phyloP scores from a whole-genome alignment of 2,888 invertebrate species.

The Oithona nana region DNA sequence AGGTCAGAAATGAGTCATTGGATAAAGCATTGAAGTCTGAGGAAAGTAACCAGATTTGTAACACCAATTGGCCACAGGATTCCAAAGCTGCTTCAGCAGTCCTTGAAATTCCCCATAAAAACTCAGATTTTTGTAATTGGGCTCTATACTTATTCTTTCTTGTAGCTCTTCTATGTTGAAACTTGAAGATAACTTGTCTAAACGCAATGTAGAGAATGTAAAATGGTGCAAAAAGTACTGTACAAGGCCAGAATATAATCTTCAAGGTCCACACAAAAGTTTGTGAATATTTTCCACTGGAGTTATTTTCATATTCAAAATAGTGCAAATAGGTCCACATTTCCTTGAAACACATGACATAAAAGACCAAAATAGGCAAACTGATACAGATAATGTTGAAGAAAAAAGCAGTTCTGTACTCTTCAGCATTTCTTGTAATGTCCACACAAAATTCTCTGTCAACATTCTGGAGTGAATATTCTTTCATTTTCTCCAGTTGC shows the following conservation, averaged over 20 bases:
- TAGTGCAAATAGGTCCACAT: neutral
- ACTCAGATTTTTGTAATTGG: slow-evolving; percentile 9
- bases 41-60: slow-evolving; percentile 13
- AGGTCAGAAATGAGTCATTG: neutral
- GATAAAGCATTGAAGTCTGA: slow-evolving; percentile 6
- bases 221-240: slow-evolving; percentile 6
- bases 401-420: slow-evolving; percentile 5
- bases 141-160: neutral
- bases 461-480: neutral
- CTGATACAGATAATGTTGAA: slow-evolving; percentile 4
- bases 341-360: slow-evolving; percentile 4
- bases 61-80: slow-evolving; percentile 8
- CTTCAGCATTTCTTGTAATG: neutral
- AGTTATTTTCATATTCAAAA: neutral
- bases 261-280: neutral
- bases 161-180: slow-evolving; percentile 6
- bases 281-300: neutral
- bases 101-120: slow-evolving; percentile 10
- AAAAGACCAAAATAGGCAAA: slow-evolving; percentile 5
- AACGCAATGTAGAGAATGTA: neutral
- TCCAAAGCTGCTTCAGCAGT: slow-evolving; percentile 14
- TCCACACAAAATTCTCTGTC: neutral
- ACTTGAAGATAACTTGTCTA: slow-evolving; percentile 4
- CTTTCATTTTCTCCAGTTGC: neutral
- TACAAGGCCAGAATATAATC: neutral